Evolutionary conservation across 1,140 invertebrate genomes (phyloP).

Genomic region (Delia radicum): DNA sequence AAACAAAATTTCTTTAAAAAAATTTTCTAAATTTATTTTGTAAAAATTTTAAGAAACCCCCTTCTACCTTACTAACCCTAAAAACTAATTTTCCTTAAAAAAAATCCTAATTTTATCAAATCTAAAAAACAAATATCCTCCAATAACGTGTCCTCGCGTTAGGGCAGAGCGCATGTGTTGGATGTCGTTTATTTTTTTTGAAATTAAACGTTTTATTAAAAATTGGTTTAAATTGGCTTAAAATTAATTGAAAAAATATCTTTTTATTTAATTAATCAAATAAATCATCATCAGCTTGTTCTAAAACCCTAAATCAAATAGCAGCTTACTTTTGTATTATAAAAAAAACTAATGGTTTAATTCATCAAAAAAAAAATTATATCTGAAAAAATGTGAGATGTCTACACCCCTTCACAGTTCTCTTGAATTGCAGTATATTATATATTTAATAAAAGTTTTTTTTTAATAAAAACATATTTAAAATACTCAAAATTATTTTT

Average conservation of each 20-base stretch:
- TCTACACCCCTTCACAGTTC: conserved; percentile 54
- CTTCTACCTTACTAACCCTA: neutral
- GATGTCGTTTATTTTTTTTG: conserved; percentile 45
- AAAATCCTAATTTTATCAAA: neutral
- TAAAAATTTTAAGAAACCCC: neutral
- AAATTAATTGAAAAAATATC: neutral
- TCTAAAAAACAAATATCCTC: neutral
- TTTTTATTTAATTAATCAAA: neutral
- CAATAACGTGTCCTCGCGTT: conserved; percentile 51
- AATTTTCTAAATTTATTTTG: neutral
- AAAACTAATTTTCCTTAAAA: neutral
- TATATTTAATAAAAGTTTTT: too few species aligned
- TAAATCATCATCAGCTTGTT: conserved; percentile 18
- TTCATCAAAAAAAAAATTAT: neutral
- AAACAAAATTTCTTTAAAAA: neutral
- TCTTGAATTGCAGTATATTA: conserved; percentile 38
- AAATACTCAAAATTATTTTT: conserved; percentile 20
- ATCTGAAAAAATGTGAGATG: conserved; percentile 45
- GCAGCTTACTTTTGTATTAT: conserved; percentile 10
- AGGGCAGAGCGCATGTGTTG: conserved; percentile 58
- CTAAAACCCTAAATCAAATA: conserved; percentile 9
- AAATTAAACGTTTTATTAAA: conserved; percentile 2
- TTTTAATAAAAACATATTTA: neutral
- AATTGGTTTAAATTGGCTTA: conserved; percentile 20
- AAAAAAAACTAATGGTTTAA: conserved; percentile 15